Conservation (phyloP, 1,140 invertebrate genomes). For the Galleria mellonella region DNA sequence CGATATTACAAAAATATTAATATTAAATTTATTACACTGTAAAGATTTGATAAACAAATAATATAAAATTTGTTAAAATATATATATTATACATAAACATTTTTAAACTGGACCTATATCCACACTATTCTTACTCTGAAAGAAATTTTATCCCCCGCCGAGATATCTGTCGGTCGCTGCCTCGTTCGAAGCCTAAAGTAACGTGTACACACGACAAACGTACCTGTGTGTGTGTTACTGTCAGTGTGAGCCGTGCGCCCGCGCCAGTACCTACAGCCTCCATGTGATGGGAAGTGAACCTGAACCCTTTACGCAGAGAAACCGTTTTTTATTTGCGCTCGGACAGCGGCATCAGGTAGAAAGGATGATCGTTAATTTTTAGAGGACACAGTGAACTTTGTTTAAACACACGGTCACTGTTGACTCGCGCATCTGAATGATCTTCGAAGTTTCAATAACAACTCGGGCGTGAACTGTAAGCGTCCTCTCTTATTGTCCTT, state of each 20-base stretch:
- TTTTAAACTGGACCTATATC: no score
- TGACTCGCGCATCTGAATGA: conserved; percentile 13
- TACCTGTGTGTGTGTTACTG: conserved; percentile 16
- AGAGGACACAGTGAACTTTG: conserved; percentile 66
- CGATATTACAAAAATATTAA: no score
- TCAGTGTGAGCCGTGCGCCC: conserved; percentile 17
- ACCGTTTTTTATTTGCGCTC: conserved; percentile 72
- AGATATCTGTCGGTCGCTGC: conserved; percentile 59
- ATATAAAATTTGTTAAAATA: no score
- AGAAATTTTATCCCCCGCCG: conserved; percentile 65
- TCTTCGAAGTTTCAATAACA: conserved; percentile 2
- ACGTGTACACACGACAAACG: conserved; percentile 16
- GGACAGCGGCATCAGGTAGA: conserved; percentile 71
- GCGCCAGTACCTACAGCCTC: conserved; percentile 39
- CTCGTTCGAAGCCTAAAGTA: conserved; percentile 33
- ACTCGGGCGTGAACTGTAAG: no score
- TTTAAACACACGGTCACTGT: conserved; percentile 44
- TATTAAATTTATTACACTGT: no score
- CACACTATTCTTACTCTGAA: conserved; percentile 46
- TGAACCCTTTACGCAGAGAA: conserved; percentile 70
- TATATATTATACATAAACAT: background rate
- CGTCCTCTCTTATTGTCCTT: no score
- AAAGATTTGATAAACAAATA: no score
- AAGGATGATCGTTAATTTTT: conserved; percentile 73
- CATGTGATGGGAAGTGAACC: conserved; percentile 68